Evolutionary conservation across 2,888 invertebrate genomes (phyloP).

Genomic region (Cryptus viduatorius): DNA sequence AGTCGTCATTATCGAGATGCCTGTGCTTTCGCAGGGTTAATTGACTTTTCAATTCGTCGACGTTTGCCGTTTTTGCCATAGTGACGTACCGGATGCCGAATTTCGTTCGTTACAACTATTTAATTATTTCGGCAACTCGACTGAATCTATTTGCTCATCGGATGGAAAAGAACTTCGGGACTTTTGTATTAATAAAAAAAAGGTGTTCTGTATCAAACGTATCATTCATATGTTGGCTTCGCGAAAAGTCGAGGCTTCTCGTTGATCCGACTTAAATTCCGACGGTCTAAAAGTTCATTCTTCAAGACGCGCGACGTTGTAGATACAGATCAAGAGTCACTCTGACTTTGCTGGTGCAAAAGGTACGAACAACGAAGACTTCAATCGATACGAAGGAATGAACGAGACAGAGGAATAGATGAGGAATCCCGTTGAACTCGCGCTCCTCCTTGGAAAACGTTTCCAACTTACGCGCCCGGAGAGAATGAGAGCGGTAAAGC

Average conservation of each 20-base stretch:
- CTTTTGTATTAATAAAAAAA: too few species aligned
- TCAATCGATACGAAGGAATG: slow-evolving; percentile 50
- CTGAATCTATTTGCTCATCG: slow-evolving; percentile 52
- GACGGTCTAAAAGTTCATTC: slow-evolving; percentile 54
- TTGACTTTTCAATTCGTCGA: slow-evolving; percentile 33
- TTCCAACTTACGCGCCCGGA: slow-evolving; percentile 50
- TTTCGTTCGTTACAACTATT: slow-evolving; percentile 50
- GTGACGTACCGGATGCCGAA: slow-evolving; percentile 53
- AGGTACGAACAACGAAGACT: slow-evolving; percentile 56
- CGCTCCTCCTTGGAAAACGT: slow-evolving; percentile 66
- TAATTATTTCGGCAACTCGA: slow-evolving; percentile 61
- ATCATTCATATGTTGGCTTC: not conserved
- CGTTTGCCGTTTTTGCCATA: slow-evolving; percentile 36
- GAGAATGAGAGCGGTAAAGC: slow-evolving; percentile 38
- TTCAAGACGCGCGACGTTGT: slow-evolving; percentile 37
- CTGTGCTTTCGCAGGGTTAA: not conserved
- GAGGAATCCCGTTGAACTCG: slow-evolving; percentile 70
- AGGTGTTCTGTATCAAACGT: too few species aligned
- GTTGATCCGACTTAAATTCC: slow-evolving; percentile 39
- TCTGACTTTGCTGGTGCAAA: slow-evolving; percentile 52
- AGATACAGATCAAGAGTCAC: slow-evolving; percentile 30
- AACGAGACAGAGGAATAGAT: slow-evolving; percentile 47
- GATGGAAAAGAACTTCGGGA: slow-evolving; percentile 43
- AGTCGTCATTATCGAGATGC: slow-evolving; percentile 4
- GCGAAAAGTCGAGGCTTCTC: slow-evolving; percentile 55